phyloP scores from a whole-genome alignment of 2,113 vertebrate species.

The Corvus moneduloides region DNA sequence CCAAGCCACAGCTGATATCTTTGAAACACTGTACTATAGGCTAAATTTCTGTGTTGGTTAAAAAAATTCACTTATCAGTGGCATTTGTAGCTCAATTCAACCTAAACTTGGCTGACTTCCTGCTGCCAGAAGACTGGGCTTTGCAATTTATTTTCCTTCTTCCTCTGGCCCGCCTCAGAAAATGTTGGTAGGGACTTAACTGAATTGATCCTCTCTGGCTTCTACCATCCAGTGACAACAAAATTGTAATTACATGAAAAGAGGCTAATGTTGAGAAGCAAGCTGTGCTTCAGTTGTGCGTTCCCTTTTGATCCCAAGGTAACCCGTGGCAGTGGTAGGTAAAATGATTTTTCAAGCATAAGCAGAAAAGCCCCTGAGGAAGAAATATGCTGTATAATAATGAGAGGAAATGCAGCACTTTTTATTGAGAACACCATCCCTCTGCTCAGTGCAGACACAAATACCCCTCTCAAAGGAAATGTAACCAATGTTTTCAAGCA shows the following conservation, averaged over 20 bases:
- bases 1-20: neutral
- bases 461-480: neutral
- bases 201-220: neutral
- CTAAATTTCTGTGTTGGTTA: neutral
- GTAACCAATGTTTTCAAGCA: neutral
- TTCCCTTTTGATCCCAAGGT: constrained; percentile 23
- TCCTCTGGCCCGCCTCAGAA: neutral
- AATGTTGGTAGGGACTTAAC: neutral
- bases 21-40: neutral
- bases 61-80: neutral
- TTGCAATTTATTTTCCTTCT: neutral
- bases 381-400: neutral
- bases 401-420: neutral
- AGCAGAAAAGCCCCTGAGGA: constrained; percentile 2
- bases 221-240: neutral
- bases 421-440: neutral
- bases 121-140: neutral
- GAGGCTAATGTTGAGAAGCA: neutral
- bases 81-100: neutral
- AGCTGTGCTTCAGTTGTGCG: neutral
- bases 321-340: neutral
- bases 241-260: neutral
- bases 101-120: neutral
- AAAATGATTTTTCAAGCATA: constrained; percentile 38
- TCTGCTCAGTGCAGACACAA: neutral